Percentiles rank a stretch among this genome's conserved stretches.
phyloP scores from a whole-genome alignment of 2,113 vertebrate species.

The Gavialis gangeticus region DNA sequence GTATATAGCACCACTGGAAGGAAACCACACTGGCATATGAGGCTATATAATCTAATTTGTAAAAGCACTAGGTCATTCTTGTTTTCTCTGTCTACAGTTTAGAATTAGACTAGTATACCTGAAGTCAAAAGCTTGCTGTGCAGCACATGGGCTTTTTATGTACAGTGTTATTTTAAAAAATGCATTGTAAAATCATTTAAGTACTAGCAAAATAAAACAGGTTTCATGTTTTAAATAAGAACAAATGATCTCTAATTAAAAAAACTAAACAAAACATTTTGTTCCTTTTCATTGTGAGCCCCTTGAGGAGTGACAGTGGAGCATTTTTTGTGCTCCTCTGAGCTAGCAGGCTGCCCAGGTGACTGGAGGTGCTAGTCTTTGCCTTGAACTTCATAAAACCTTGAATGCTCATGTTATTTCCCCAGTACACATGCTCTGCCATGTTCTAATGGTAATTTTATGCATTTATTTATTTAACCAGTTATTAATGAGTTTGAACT shows the following conservation, averaged over 20 bases:
- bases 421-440: not conserved
- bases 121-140: not conserved
- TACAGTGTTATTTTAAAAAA: not conserved
- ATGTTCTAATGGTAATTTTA: not conserved
- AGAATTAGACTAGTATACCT: not conserved
- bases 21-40: conserved; percentile 1
- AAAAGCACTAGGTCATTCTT: not conserved
- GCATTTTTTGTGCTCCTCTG: not conserved
- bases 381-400: not conserved
- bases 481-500: not conserved
- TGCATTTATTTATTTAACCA: not conserved
- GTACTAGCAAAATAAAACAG: not conserved
- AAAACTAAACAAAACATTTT: rapidly evolving
- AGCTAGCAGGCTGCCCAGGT: not conserved
- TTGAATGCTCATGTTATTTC: not conserved
- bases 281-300: not conserved
- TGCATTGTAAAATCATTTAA: not conserved
- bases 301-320: not conserved
- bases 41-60: conserved; percentile 27
- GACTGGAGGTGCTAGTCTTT: not conserved
- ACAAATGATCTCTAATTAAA: not conserved
- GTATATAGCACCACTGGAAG: not conserved
- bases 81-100: not conserved
- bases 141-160: not conserved
- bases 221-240: not conserved